Evolutionary conservation across 2,113 vertebrate species (phyloP).

Genomic region (Bufo gargarizans): DNA sequence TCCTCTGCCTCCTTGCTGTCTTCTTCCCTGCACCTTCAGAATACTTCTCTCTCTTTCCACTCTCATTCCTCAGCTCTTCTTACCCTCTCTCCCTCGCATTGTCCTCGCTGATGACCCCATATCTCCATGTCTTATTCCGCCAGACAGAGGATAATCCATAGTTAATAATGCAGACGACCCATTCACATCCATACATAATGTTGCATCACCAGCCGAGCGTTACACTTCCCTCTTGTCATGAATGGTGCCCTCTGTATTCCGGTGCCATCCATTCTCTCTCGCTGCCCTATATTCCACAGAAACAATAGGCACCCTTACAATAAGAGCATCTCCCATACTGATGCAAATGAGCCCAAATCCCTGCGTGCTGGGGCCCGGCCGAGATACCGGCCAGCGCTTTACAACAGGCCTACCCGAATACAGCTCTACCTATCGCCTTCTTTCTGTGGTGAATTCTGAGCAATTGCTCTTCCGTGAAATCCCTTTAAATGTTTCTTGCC

Average conservation of each 20-base stretch:
- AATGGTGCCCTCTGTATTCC: slow-evolving; percentile 5
- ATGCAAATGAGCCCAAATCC: neutral
- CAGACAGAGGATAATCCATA: neutral
- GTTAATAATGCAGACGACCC: slow-evolving; percentile 18
- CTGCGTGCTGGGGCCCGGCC: neutral
- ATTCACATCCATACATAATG: slow-evolving; percentile 16
- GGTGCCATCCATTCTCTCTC: slow-evolving; percentile 17
- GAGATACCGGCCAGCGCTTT: neutral
- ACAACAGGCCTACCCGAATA: neutral
- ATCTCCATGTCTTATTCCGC: slow-evolving; percentile 6
- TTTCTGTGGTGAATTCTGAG: neutral
- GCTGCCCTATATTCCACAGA: slow-evolving; percentile 1
- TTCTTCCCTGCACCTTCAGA: neutral
- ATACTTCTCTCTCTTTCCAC: neutral
- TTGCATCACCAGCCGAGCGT: slow-evolving; percentile 18
- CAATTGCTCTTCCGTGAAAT: slow-evolving; percentile 1
- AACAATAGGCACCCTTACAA: slow-evolving; percentile 1
- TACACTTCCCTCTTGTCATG: neutral
- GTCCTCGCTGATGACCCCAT: slow-evolving; percentile 1
- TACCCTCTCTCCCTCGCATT: neutral
- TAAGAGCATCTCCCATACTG: neutral
- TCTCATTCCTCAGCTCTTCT: neutral
- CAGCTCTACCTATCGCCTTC: neutral
- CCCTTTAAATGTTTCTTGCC: slow-evolving; percentile 20
- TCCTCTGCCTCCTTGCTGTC: neutral